These are phyloP conservation scores for Sminthurinus aureus DNA, from an alignment of 2,888 invertebrate genomes.

Conservation along the genomic window DNA sequence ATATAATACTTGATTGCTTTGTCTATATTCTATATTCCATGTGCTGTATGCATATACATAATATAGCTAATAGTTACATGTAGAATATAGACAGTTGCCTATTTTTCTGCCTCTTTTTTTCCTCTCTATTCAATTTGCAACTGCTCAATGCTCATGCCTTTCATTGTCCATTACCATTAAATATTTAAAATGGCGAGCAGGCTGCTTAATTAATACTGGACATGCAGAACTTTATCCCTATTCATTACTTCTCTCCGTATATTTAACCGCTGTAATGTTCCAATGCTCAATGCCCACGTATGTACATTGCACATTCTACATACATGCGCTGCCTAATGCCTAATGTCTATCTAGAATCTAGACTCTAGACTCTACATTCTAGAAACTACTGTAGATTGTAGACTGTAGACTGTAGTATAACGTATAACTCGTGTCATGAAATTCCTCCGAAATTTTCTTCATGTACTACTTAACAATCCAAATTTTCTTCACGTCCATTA, in stretches of 20 bases:
- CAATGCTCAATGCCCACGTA: too few relatives aligned
- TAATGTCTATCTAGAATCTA: too few relatives aligned
- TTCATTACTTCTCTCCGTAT: too few relatives aligned
- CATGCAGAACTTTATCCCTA: not conserved
- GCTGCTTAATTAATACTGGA: not conserved
- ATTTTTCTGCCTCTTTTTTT: not conserved
- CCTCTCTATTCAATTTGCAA: not conserved
- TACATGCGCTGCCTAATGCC: too few relatives aligned
- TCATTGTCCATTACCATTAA: slow-evolving; percentile 1
- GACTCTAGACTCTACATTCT: too few relatives aligned
- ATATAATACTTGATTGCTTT: not conserved
- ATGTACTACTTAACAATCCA: not conserved
- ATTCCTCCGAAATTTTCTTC: not conserved
- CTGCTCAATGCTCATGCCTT: not conserved
- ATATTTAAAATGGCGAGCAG: not conserved
- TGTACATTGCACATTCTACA: too few relatives aligned
- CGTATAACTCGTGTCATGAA: too few relatives aligned
- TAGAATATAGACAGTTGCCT: not conserved
- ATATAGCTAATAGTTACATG: not conserved
- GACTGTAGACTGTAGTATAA: too few relatives aligned
- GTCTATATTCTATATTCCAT: not conserved
- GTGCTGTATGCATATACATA: not conserved
- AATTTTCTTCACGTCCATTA: not conserved
- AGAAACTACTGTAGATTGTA: too few relatives aligned
- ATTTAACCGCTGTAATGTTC: too few relatives aligned